Base-by-base conservation (phyloP, 2,113 vertebrate species). In the Aegithalos caudatus region DNA sequence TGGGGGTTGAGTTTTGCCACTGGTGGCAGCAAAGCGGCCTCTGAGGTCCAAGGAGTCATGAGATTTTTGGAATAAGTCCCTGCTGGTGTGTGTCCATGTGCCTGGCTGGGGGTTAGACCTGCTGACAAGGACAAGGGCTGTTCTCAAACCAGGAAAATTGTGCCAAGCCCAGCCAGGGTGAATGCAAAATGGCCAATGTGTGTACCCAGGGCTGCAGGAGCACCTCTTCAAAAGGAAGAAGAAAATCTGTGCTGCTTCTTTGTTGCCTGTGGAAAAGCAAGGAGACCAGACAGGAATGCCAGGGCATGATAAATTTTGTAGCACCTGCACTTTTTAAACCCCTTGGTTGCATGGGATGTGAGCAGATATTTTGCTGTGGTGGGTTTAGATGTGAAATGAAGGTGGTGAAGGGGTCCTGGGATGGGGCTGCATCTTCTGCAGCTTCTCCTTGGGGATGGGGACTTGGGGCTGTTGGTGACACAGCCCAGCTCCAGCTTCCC, bases 21-120 rank as follows among this genome's bases (percentile, higher is more conserved):
- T 2, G 10, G 29, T 31, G 61, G 47, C 64, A 70, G 67, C 9
- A 57, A 65, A 38, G 6, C 1, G 12, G 12, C 29, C 44, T 64
- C 78, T 71, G 73, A 20, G 64, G 47, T 13, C 73, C 60, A 23
- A 35, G 72, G 60, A 45, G n/a, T 16, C 3, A 12, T 18, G 72
- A 35, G 42, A 6, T 57, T 4, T 0, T 14, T n/a, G 86, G 64
- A 38, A 50, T 9, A 1, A 10, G 45, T 7, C 38, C 4, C 27
- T 15, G 70, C 47, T 0, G 11, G 11, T 0, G 5, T 22, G 38
- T 60, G 72, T 48, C 38, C 1, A 0, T 0, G 0, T 48, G 53
- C 33, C 47, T 14, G 11, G 54, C 58, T 31, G 31, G 0, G 4
- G 64, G 23, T 17, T 5, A 12, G 21, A 33, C 20, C 47, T 67